Evolutionary conservation across 1,140 invertebrate genomes (phyloP).

Genomic region (Colletes latitarsis): DNA sequence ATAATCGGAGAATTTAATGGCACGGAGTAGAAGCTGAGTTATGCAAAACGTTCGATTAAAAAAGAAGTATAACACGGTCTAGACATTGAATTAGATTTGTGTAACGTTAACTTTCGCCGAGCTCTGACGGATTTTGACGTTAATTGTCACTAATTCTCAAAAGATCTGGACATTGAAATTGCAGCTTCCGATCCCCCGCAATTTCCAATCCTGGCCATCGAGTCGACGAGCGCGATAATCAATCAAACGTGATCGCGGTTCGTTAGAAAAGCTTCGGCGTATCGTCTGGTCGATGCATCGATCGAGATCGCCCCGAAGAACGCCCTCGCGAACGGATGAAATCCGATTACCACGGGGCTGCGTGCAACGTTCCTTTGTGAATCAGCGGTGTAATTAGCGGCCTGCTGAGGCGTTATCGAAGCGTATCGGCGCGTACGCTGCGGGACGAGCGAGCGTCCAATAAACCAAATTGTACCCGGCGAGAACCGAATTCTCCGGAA

Average conservation of each 20-base stretch:
- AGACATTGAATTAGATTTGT: too few species aligned
- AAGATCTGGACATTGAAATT: conserved; percentile 22
- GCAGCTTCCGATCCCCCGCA: not conserved
- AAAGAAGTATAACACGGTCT: too few species aligned
- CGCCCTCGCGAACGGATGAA: not conserved
- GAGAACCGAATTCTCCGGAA: not conserved
- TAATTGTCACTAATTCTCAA: too few species aligned
- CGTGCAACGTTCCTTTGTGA: conserved; percentile 16
- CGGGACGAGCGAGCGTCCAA: too few species aligned
- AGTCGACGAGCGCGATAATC: not conserved
- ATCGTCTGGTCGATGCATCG: not conserved
- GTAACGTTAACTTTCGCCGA: too few species aligned
- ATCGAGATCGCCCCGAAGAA: not conserved
- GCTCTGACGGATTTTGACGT: too few species aligned
- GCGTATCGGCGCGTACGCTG: not conserved
- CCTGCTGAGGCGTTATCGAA: not conserved
- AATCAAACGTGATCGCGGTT: conserved; percentile 3
- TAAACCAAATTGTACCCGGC: too few species aligned
- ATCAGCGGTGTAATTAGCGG: conserved; percentile 2
- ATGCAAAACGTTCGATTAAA: too few species aligned
- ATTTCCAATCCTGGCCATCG: conserved; percentile 7
- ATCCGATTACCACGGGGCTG: conserved; percentile 1
- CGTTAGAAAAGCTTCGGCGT: not conserved
- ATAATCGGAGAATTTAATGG: too few species aligned
- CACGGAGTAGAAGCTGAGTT: too few species aligned